Percentiles rank a stretch among this genome's conserved stretches.
phyloP scores from a whole-genome alignment of 2,888 invertebrate genomes.

The Rhyacophila evoluta region DNA sequence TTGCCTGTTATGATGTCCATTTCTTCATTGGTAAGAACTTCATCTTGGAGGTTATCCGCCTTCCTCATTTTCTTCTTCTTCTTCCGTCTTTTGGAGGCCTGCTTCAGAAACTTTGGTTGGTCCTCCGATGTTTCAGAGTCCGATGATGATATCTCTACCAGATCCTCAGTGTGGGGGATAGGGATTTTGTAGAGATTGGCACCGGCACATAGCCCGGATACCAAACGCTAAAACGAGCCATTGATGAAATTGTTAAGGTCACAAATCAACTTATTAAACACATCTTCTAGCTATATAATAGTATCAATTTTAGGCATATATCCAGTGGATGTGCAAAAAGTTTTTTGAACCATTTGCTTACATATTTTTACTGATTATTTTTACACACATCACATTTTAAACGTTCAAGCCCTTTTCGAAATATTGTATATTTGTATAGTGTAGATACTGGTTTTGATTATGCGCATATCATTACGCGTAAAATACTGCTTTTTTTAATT shows the following conservation, averaged over 20 bases:
- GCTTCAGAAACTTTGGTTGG: conserved; percentile 46
- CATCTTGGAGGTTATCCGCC: not conserved
- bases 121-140: conserved; percentile 60
- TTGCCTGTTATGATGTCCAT: conserved; percentile 62
- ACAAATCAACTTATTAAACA: not conserved
- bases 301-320: not conserved
- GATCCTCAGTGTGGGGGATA: conserved; percentile 57
- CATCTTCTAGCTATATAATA: not conserved
- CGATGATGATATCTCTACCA: conserved; percentile 68
- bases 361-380: no score
- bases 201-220: conserved; percentile 18
- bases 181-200: conserved; percentile 56
- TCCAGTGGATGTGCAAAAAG: not conserved
- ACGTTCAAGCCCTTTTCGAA: no score
- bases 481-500: no score
- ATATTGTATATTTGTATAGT: no score
- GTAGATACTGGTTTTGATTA: no score
- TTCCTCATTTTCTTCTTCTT: not conserved
- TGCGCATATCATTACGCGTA: no score
- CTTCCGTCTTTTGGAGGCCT: not conserved
- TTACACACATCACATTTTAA: no score
- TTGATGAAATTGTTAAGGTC: not conserved
- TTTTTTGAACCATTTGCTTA: no score
- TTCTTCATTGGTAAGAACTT: conserved; percentile 22
- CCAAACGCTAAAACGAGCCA: conserved; percentile 17